A percentile compares a stretch with the other conserved stretches of the same genome.
Conservation (phyloP, 1,140 invertebrate genomes). For the Bombus difficillimus region DNA sequence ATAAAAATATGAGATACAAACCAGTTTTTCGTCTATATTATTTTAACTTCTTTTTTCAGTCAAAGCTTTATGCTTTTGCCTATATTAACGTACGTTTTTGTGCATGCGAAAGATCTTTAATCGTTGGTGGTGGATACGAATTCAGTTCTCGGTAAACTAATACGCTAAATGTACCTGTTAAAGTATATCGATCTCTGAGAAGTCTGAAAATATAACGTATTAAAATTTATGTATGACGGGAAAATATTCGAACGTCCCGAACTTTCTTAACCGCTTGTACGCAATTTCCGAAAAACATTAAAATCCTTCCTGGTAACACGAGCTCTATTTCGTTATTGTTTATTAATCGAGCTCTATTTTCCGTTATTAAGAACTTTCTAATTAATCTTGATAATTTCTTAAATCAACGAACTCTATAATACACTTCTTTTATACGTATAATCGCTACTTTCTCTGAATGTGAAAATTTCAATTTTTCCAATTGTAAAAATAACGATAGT, state of each 20-base stretch:
- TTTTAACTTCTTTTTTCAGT: background rate
- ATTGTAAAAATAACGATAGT: background rate
- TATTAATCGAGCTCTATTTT: too few species aligned
- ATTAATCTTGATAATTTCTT: background rate
- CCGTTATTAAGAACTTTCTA: background rate
- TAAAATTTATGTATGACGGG: slow-evolving; percentile 3
- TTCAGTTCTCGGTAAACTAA: background rate
- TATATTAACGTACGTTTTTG: background rate
- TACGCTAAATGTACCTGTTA: background rate
- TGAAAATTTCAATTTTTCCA: background rate
- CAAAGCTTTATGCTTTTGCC: background rate
- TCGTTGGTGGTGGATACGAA: background rate
- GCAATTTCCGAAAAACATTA: background rate
- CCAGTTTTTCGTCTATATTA: background rate
- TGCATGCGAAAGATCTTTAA: slow-evolving; percentile 8
- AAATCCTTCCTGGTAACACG: background rate
- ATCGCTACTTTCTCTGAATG: background rate
- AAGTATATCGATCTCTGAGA: background rate
- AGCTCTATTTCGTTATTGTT: background rate
- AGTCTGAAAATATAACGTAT: background rate
- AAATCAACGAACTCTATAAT: background rate
- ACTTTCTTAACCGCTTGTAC: slow-evolving; percentile 3
- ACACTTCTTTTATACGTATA: background rate
- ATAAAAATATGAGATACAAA: background rate
- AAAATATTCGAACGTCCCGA: slow-evolving; percentile 47